These are phyloP conservation scores for Cantharis flavilabris DNA, from an alignment of 2,888 invertebrate species.

Conservation along the genomic window DNA sequence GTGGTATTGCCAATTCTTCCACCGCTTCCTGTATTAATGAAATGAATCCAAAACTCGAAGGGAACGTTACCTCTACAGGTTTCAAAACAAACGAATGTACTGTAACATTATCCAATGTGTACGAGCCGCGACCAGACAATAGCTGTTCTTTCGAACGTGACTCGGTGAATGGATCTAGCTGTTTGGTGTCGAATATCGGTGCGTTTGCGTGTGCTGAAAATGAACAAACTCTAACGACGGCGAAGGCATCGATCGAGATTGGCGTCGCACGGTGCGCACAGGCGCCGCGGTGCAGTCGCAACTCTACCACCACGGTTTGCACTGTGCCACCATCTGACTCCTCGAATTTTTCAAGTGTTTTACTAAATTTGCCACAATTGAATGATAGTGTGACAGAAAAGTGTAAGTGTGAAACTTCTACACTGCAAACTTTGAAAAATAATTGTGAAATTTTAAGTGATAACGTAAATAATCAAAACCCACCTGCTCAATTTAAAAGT, in stretches of 20 bases:
- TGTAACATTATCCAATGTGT: conserved; percentile 13
- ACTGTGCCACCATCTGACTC: conserved; percentile 35
- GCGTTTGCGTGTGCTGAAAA: conserved; percentile 30
- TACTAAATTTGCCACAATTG: conserved; percentile 11
- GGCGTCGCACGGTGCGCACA: conserved; percentile 48
- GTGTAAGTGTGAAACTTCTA: background rate
- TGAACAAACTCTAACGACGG: conserved; percentile 36
- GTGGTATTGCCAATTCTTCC: background rate
- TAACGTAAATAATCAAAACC: background rate
- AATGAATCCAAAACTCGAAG: background rate
- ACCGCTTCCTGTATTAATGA: background rate
- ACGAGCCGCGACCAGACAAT: conserved; percentile 18
- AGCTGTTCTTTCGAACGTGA: conserved; percentile 28
- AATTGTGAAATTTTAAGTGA: conserved; percentile 1
- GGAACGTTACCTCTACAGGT: background rate
- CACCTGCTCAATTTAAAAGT: background rate
- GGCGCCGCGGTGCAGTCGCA: conserved; percentile 51
- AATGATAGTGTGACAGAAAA: conserved; percentile 19
- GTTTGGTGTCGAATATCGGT: conserved; percentile 25
- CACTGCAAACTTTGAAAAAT: background rate
- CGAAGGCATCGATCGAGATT: conserved; percentile 47
- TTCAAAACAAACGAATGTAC: background rate
- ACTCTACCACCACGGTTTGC: conserved; percentile 46
- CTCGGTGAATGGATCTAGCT: conserved; percentile 28
- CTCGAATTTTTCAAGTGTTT: conserved; percentile 24